Evolutionary conservation across 2,888 invertebrate species (phyloP).

Genomic region (Drosophila tanythrix): DNA sequence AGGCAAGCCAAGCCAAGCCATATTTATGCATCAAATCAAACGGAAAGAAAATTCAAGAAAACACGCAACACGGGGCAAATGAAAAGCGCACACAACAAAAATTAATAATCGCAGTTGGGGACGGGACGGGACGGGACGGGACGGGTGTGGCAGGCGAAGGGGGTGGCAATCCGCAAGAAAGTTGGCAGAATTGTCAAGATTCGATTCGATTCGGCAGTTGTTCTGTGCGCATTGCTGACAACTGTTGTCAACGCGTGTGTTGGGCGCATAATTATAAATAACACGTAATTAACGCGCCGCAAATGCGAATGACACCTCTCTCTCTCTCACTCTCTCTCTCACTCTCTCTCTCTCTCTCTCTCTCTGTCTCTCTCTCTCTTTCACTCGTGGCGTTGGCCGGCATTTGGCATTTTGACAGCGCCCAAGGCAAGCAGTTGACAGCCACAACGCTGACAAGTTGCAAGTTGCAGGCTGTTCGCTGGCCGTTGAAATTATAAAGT

Average conservation of each 20-base stretch:
- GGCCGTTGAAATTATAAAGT: conserved; percentile 69
- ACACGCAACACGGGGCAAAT: conserved; percentile 58
- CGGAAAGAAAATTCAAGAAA: conserved; percentile 17
- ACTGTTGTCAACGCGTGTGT: conserved; percentile 77
- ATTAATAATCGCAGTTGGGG: conserved; percentile 20
- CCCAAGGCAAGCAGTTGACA: conserved; percentile 56
- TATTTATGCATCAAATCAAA: conserved; percentile 14
- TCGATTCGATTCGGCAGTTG: conserved; percentile 36
- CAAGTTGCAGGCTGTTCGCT: conserved; percentile 35
- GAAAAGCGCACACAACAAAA: background rate
- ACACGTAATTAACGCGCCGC: conserved; percentile 79
- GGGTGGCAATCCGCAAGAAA: background rate
- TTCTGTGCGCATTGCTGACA: conserved; percentile 63
- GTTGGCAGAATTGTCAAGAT: conserved; percentile 12
- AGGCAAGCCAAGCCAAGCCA: background rate
- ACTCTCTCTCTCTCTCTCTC: background rate
- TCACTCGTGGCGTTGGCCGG: conserved; percentile 17
- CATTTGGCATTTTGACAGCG: conserved; percentile 58
- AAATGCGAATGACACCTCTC: conserved; percentile 71
- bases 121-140: background rate
- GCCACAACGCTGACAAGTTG: conserved; percentile 55
- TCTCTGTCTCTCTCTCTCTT: background rate
- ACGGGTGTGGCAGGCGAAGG: background rate
- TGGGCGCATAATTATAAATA: conserved; percentile 80
- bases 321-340: background rate